Evolutionary conservation across 1,140 invertebrate species (phyloP).

Genomic region (Dinoponera quadriceps): DNA sequence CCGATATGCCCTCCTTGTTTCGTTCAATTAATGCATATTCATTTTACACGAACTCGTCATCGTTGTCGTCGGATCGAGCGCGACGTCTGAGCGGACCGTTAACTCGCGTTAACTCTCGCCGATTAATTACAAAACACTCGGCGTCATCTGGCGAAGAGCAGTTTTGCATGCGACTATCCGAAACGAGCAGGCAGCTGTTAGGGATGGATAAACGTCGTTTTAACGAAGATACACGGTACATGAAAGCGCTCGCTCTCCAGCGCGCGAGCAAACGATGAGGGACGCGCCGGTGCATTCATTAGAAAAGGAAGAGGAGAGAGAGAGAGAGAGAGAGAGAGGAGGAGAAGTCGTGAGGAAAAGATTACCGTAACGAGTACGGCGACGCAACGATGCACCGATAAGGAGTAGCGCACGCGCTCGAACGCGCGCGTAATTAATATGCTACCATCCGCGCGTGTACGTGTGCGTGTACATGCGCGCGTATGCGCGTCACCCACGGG

Average conservation of each 20-base stretch:
- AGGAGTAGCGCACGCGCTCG: conserved; percentile 62
- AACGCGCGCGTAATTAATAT: conserved; percentile 73
- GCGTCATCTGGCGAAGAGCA: conserved; percentile 38
- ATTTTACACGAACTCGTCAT: not conserved
- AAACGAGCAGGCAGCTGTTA: conserved; percentile 43
- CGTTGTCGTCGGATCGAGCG: not conserved
- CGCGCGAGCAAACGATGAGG: not conserved
- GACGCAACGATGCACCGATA: conserved; percentile 51
- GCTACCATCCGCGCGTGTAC: conserved; percentile 36
- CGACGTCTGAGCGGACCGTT: not conserved
- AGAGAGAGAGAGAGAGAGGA: not conserved
- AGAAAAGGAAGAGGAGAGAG: not conserved
- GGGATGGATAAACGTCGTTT: conserved; percentile 1
- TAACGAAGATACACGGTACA: conserved; percentile 5
- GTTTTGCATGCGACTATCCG: conserved; percentile 41
- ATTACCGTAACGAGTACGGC: conserved; percentile 44
- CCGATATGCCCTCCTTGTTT: not conserved
- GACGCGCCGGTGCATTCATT: not conserved
- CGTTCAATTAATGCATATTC: conserved; percentile 2
- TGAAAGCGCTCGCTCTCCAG: conserved; percentile 3
- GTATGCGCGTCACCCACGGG: conserved; percentile 73
- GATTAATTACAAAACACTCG: conserved; percentile 58
- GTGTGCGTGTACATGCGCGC: too few relatives aligned
- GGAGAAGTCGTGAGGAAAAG: conserved; percentile 37
- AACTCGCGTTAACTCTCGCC: conserved; percentile 9